Evolutionary conservation across 1,140 invertebrate genomes (phyloP).

Genomic region (Neotoxoptera formosana): DNA sequence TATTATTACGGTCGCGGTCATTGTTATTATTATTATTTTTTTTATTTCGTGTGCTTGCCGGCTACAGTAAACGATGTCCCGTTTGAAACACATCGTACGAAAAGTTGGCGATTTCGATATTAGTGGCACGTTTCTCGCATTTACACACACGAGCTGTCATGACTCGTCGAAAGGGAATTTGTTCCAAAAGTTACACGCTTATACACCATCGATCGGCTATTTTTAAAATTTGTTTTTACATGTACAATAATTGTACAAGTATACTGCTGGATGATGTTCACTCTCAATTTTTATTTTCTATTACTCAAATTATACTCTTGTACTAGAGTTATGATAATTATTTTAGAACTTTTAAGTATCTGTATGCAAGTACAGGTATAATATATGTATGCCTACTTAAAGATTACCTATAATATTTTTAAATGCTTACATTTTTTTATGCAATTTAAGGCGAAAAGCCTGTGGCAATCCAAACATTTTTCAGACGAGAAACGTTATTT

Average conservation of each 20-base stretch:
- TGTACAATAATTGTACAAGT: not conserved
- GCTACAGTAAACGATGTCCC: not conserved
- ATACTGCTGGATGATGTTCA: not conserved
- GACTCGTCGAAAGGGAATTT: not conserved
- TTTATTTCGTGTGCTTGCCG: not conserved
- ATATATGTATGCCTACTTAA: too few species aligned
- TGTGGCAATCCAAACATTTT: not conserved
- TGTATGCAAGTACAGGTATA: not conserved
- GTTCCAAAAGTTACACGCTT: not conserved
- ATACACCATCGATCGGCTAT: not conserved
- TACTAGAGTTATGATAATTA: not conserved
- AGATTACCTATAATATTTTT: too few species aligned
- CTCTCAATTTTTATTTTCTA: too few species aligned
- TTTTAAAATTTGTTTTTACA: not conserved
- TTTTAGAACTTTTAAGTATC: not conserved
- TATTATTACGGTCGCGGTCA: too few species aligned
- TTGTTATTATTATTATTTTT: not conserved
- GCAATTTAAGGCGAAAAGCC: fast-evolving
- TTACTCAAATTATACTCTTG: not conserved
- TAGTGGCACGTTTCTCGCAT: not conserved
- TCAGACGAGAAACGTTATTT: not conserved
- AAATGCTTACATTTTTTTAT: not conserved
- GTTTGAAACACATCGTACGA: not conserved
- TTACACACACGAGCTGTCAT: not conserved
- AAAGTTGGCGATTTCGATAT: not conserved